Evolutionary conservation across 2,888 invertebrate genomes (phyloP), one percentile per base, ranked within the genome.

Genomic region (Aleiodes leptofemur): DNA sequence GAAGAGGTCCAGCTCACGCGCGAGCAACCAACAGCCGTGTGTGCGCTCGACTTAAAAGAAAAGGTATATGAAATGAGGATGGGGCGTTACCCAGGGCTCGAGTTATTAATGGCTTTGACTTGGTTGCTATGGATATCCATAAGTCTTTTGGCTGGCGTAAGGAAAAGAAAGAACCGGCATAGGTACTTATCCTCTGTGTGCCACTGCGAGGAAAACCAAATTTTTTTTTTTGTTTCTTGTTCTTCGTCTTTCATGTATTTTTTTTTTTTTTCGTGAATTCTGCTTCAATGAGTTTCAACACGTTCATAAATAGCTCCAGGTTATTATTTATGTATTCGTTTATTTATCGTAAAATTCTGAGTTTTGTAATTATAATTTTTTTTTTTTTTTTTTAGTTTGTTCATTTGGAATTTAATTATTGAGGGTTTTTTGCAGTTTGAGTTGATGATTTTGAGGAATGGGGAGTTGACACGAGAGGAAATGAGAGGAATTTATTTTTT

Each of bases 61-160:
- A 82, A 85, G 88, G 88, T 85, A 86, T 86, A 86, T 88, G 72
- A 76, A 74, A 87, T 86, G 86, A 88, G 85, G 86, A 87, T 88
- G 86, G 86, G 86, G 88, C 88, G 88, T 89, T 88, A 68, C 86
- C 88, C 87, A 84, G 31, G 51, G 51, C 81, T 82, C 83, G 86
- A 89, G 88, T 89, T 89, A 89, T 89, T 89, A 89, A 89, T 89
- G 88, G 87, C 88, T 89, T 88, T 88, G 87, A 88, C 88, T 89
- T 86, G 83, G 88, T 89, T 88, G 88, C 88, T 88, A 89, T 88
- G 88, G 88, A 89, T 89, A 89, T 89, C 88, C 88, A 89, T 89
- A 88, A 89, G 89, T 88, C 88, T 88, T 87, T 85, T 84, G 84
- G 84, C 71, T 56, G 71, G 76, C 69, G 55, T 69, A 76, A 76